Conservation (phyloP, 2,113 vertebrate genomes). For the Tetrax tetrax region DNA sequence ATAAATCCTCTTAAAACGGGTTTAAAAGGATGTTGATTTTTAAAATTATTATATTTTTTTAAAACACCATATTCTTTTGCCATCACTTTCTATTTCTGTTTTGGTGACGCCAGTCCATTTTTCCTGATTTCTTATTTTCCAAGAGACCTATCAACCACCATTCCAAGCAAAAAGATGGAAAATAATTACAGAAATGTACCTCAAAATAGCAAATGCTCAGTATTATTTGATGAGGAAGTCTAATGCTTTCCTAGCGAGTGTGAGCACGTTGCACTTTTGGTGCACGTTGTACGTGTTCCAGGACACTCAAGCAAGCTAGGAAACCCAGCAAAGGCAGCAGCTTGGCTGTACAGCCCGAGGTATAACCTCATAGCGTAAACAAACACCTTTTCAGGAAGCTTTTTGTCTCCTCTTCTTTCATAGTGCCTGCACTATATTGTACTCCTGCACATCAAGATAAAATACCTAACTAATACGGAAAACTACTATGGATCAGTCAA, state of each 20-base stretch:
- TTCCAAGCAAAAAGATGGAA: background rate
- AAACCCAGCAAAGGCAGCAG: background rate
- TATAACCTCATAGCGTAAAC: background rate
- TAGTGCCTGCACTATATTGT: background rate
- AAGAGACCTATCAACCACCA: background rate
- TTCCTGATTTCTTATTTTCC: background rate
- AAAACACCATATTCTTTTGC: background rate
- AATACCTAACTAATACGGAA: background rate
- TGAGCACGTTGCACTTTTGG: background rate
- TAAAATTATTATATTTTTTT: background rate
- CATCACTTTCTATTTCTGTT: background rate
- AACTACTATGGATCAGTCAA: background rate
- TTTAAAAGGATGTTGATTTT: background rate
- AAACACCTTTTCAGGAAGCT: conserved; percentile 8
- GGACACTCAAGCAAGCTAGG: background rate
- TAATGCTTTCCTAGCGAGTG: background rate
- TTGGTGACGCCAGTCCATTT: background rate
- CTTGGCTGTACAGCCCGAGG: background rate
- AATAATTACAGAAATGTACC: background rate
- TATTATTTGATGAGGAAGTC: background rate
- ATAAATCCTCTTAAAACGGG: background rate
- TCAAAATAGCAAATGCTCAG: background rate
- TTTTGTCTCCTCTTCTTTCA: background rate
- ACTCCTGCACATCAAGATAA: background rate
- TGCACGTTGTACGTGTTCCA: background rate